Conservation (phyloP, 2,797 vertebrate genomes). For the Amblyraja radiata region DNA sequence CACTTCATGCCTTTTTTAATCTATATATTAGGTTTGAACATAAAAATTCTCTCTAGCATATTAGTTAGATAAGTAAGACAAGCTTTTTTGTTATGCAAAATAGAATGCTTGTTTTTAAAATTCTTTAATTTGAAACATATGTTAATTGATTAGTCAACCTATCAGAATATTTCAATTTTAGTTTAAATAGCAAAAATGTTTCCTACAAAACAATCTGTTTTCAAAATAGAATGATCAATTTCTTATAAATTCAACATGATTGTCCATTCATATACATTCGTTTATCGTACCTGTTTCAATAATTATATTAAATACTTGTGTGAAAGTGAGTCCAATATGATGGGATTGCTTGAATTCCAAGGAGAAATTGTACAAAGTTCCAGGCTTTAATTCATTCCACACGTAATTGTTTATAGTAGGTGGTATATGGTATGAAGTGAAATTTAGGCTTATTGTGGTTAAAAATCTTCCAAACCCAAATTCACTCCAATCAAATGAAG, state of each 20-base stretch:
- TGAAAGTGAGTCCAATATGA: constrained; percentile 55
- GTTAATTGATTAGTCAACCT: background rate
- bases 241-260: background rate
- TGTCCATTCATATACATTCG: too few relatives aligned
- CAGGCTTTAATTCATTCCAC: constrained; percentile 62
- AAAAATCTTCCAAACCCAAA: constrained; percentile 44
- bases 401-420: constrained; percentile 47
- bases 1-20: too few relatives aligned
- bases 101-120: background rate
- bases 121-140: background rate
- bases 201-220: background rate
- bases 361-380: constrained; percentile 55
- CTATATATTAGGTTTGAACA: background rate
- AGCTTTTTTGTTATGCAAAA: background rate
- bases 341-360: constrained; percentile 59
- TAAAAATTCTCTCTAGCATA: background rate
- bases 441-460: constrained; percentile 53
- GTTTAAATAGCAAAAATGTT: background rate
- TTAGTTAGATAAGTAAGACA: background rate
- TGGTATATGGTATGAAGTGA: constrained; percentile 47
- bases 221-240: background rate
- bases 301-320: constrained; percentile 60
- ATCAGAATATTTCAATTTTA: background rate
- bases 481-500: constrained; percentile 57
- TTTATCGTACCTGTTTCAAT: constrained; percentile 68